Evolutionary conservation across 2,797 vertebrate genomes (phyloP).

Genomic region (Gymnothorax javanicus): DNA sequence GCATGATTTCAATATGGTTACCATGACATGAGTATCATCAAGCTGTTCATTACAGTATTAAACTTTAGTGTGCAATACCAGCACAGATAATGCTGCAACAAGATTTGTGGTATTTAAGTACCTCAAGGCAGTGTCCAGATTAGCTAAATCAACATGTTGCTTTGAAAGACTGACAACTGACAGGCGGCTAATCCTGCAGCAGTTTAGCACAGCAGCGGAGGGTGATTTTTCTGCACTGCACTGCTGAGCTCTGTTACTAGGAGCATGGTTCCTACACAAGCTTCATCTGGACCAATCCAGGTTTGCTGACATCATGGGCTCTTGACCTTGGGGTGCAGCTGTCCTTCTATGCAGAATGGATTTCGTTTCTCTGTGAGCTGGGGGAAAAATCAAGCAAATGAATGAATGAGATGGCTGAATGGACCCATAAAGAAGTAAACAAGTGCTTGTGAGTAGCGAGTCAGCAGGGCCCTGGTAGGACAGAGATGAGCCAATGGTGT

Average conservation of each 20-base stretch:
- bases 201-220: conserved; percentile 42
- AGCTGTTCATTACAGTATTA: background rate
- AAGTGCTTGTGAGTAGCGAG: conserved; percentile 49
- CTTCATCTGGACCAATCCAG: conserved; percentile 35
- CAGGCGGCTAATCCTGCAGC: conserved; percentile 61
- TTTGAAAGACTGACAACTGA: conserved; percentile 64
- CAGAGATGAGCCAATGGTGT: conserved; percentile 48
- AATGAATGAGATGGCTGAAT: conserved; percentile 74
- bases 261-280: conserved; percentile 28
- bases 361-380: conserved; percentile 51
- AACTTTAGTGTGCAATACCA: no score
- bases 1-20: background rate
- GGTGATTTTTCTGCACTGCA: background rate
- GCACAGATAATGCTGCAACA: background rate
- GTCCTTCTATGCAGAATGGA: conserved; percentile 30
- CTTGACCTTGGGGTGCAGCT: conserved; percentile 35
- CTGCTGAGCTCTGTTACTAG: conserved; percentile 35
- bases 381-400: conserved; percentile 53
- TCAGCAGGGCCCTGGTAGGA: conserved; percentile 61
- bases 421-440: conserved; percentile 52
- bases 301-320: conserved; percentile 30
- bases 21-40: background rate
- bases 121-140: conserved; percentile 44
- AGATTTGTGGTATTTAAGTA: conserved; percentile 26
- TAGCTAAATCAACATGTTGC: conserved; percentile 61